Evolutionary conservation across 2,797 vertebrate species (phyloP).

Genomic region (Myotis daubentonii): DNA sequence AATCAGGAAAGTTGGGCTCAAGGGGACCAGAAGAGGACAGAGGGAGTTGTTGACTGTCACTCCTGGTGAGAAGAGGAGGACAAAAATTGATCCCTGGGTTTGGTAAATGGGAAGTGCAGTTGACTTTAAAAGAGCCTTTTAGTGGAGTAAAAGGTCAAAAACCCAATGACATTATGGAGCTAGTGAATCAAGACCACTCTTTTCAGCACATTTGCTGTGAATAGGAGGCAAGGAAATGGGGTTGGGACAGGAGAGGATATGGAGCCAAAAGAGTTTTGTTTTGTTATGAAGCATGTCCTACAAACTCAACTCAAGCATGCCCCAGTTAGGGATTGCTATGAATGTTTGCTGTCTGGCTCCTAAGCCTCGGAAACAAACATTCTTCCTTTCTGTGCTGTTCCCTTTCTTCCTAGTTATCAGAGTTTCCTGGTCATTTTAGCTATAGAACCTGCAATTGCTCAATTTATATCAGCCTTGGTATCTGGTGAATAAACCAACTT

Average conservation of each 20-base stretch:
- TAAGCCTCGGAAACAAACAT: not conserved
- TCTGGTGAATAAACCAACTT: not conserved
- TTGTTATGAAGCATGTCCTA: not conserved
- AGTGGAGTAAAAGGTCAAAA: not conserved
- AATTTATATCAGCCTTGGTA: not conserved
- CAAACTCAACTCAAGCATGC: not conserved
- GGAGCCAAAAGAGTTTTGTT: not conserved
- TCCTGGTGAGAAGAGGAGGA: not conserved
- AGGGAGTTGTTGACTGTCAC: not conserved
- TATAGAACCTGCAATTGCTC: not conserved
- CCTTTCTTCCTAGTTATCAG: not conserved
- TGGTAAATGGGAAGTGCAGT: not conserved
- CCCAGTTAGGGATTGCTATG: not conserved
- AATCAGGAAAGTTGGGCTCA: not conserved
- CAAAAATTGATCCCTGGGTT: not conserved
- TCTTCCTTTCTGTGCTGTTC: not conserved
- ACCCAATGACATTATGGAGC: not conserved
- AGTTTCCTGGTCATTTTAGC: constrained; percentile 26
- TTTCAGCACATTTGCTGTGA: not conserved
- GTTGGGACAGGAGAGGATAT: not conserved
- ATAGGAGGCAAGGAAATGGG: not conserved
- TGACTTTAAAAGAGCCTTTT: not conserved
- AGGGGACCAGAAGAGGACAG: not conserved
- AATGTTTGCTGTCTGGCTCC: not conserved
- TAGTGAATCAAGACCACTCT: not conserved